A percentile compares a stretch with the other conserved stretches of the same genome.
Conservation (phyloP, 2,888 invertebrate species). For the Ichneumon xanthorius region DNA sequence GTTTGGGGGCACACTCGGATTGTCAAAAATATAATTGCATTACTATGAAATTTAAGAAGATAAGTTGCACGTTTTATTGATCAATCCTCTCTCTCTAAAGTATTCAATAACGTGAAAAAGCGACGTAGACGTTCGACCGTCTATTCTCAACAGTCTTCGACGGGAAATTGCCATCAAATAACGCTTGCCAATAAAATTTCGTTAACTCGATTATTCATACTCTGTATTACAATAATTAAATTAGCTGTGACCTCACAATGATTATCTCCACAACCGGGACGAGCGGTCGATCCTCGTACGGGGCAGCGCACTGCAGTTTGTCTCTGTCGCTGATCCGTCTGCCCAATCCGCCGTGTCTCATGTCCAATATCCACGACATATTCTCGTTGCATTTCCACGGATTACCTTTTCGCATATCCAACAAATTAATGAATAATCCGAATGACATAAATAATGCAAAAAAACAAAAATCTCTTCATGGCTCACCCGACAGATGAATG, state of each 20-base stretch:
- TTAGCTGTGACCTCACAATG: slow-evolving; percentile 85
- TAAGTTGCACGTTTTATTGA: not conserved
- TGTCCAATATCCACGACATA: slow-evolving; percentile 88
- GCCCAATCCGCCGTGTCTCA: slow-evolving; percentile 85
- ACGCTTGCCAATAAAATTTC: not conserved
- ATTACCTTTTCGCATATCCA: slow-evolving; percentile 86
- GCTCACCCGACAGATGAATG: slow-evolving; percentile 86
- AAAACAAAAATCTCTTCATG: not conserved
- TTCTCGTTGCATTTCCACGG: slow-evolving; percentile 89
- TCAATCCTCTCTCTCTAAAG: not conserved
- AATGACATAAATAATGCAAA: not conserved
- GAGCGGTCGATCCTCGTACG: slow-evolving; percentile 88
- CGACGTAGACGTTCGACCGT: not conserved
- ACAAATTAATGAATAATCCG: slow-evolving; percentile 2
- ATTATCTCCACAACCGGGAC: slow-evolving; percentile 88
- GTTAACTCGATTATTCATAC: slow-evolving; percentile 14
- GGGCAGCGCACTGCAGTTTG: slow-evolving; percentile 87
- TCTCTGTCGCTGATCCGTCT: slow-evolving; percentile 87
- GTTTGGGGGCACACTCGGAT: not conserved
- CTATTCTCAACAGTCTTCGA: not conserved
- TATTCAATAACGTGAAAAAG: not conserved
- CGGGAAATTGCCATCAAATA: not conserved
- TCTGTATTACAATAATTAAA: slow-evolving; percentile 54
- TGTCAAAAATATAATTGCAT: not conserved
- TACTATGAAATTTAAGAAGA: not conserved